These are phyloP conservation scores for Plebejus melissa DNA, from an alignment of 2,888 invertebrate genomes.

Conservation along the genomic window DNA sequence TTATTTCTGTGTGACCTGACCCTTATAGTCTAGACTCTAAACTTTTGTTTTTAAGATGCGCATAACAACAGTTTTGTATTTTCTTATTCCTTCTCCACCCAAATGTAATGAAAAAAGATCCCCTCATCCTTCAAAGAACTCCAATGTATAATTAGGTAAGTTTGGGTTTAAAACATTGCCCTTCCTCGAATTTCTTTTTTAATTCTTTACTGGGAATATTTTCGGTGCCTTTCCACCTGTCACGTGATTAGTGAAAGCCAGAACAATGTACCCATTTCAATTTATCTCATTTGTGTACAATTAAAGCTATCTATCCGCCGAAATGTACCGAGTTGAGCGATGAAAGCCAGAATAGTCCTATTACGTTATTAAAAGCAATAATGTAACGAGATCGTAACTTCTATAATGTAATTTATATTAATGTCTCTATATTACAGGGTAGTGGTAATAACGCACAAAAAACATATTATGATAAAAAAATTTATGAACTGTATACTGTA, in stretches of 20 bases:
- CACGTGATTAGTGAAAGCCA: conserved; percentile 42
- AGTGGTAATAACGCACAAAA: too few species aligned
- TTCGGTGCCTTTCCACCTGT: conserved; percentile 37
- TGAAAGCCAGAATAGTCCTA: conserved; percentile 45
- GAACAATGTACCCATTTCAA: conserved; percentile 53
- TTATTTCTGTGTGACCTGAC: too few species aligned
- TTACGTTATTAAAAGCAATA: conserved; percentile 37
- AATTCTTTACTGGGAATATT: conserved; percentile 7
- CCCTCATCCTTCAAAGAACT: not conserved
- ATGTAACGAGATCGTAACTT: not conserved
- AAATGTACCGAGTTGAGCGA: conserved; percentile 51
- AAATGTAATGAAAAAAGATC: conserved; percentile 1
- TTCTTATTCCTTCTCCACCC: not conserved
- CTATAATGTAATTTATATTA: not conserved
- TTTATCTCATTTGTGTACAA: conserved; percentile 65
- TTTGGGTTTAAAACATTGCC: not conserved
- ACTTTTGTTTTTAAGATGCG: not conserved
- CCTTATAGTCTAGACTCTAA: too few species aligned
- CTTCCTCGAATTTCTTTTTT: conserved; percentile 15
- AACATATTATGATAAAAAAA: too few species aligned
- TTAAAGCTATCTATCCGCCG: conserved; percentile 48
- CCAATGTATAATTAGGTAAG: conserved; percentile 3
- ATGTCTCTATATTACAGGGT: too few species aligned
- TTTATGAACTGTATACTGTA: too few species aligned
- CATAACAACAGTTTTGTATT: not conserved